phyloP scores from a whole-genome alignment of 2,113 vertebrate species.

The Rhadina sibilatrix region DNA sequence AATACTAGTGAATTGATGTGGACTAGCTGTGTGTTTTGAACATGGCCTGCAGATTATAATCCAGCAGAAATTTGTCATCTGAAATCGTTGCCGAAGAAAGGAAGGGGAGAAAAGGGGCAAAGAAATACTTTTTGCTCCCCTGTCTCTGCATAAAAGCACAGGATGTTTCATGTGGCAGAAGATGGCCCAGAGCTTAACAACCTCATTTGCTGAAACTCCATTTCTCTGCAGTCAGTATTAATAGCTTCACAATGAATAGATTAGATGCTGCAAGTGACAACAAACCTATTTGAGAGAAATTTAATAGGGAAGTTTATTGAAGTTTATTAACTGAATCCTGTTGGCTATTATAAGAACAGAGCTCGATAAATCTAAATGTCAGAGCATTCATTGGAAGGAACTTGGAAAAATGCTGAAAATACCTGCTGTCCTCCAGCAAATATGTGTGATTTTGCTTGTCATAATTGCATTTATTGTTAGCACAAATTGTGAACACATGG shows the following conservation, averaged over 20 bases:
- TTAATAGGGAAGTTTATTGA: constrained; percentile 76
- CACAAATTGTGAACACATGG: neutral
- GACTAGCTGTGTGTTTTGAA: neutral
- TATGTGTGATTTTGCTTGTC: constrained; percentile 20
- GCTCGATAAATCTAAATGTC: constrained; percentile 66
- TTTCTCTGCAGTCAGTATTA: constrained; percentile 68
- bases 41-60: neutral
- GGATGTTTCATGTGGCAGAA: constrained; percentile 35
- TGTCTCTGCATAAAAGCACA: neutral
- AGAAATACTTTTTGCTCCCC: neutral
- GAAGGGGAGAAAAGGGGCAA: neutral
- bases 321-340: constrained; percentile 76
- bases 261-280: constrained; percentile 70
- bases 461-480: constrained; percentile 29
- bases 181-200: constrained; percentile 57
- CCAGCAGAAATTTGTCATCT: neutral
- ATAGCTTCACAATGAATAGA: constrained; percentile 71
- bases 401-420: neutral
- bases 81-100: neutral
- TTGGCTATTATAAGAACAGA: constrained; percentile 69
- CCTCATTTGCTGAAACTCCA: constrained; percentile 53
- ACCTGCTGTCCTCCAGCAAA: constrained; percentile 9
- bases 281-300: constrained; percentile 72
- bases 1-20: neutral
- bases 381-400: constrained; percentile 37